These are phyloP conservation scores for Dufourea novaeangliae DNA, from an alignment of 1,140 invertebrate genomes.

Conservation along the genomic window DNA sequence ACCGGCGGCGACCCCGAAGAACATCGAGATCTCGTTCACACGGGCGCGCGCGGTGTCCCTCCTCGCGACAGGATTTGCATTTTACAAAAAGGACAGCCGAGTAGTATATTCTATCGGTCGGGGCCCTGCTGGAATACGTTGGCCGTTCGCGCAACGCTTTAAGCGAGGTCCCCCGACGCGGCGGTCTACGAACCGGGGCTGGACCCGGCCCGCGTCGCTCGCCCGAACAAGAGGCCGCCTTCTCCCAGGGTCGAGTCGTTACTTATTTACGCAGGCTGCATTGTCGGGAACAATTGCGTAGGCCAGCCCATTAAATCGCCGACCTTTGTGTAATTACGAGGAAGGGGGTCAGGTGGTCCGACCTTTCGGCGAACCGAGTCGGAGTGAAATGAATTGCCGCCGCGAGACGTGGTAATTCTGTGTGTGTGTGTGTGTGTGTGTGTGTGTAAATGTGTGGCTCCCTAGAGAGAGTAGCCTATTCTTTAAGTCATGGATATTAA, in stretches of 20 bases:
- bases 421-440: no score
- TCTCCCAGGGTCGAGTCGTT: slow-evolving; percentile 68
- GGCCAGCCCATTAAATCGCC: slow-evolving; percentile 58
- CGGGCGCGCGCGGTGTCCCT: slow-evolving; percentile 41
- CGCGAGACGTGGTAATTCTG: slow-evolving; percentile 2
- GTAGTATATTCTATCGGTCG: slow-evolving; percentile 64
- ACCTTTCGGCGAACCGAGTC: slow-evolving; percentile 56
- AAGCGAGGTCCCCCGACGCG: slow-evolving; percentile 61
- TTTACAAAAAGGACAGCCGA: slow-evolving; percentile 66
- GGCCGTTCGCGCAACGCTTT: slow-evolving; percentile 67
- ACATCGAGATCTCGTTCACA: slow-evolving; percentile 52
- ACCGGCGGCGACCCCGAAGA: slow-evolving; percentile 35
- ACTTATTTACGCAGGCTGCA: slow-evolving; percentile 60
- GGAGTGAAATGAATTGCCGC: slow-evolving; percentile 49
- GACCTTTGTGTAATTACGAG: slow-evolving; percentile 60
- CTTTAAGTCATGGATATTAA: no score
- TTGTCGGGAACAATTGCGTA: slow-evolving; percentile 62
- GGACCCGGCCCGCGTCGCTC: slow-evolving; percentile 58
- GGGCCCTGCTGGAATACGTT: slow-evolving; percentile 67
- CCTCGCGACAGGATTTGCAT: slow-evolving; percentile 70
- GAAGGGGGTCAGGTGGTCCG: slow-evolving; percentile 49
- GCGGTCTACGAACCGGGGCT: slow-evolving; percentile 58
- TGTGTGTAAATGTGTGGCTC: no score
- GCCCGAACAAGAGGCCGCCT: slow-evolving; percentile 64
- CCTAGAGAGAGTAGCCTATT: neutral